Conservation (phyloP, 2,113 vertebrate genomes). For the Syngnathus floridae region DNA sequence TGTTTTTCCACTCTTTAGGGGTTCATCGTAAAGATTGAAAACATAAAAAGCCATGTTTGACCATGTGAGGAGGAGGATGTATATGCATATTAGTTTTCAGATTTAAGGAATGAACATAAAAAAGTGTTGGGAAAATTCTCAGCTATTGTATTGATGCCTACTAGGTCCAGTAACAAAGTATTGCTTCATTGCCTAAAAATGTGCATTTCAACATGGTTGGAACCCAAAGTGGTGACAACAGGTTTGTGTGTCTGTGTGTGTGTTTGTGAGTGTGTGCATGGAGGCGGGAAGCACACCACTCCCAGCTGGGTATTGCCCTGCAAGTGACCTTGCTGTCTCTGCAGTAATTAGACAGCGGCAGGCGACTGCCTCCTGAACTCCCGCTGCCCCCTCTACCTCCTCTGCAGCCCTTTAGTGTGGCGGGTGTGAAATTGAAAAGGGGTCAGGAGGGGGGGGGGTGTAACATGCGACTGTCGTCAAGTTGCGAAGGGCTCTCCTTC, state of each 20-base stretch:
- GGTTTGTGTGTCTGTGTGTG: conserved; percentile 44
- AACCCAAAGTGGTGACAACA: conserved; percentile 35
- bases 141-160: background rate
- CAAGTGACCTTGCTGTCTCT: conserved; percentile 75
- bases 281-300: conserved; percentile 69
- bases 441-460: background rate
- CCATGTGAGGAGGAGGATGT: too few relatives aligned
- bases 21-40: too few relatives aligned
- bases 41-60: too few relatives aligned
- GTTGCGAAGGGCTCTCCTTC: background rate
- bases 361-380: conserved; percentile 79
- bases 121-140: background rate
- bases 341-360: conserved; percentile 77
- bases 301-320: conserved; percentile 78
- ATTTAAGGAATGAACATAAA: background rate
- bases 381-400: conserved; percentile 59
- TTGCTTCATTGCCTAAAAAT: background rate
- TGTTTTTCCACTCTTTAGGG: background rate
- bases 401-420: background rate
- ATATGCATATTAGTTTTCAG: background rate
- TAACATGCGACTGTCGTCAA: background rate
- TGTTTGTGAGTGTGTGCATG: conserved; percentile 14
- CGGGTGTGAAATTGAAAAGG: conserved; percentile 46
- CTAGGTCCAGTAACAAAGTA: background rate
- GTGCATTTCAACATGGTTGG: conserved; percentile 19